Evolutionary conservation across 2,888 invertebrate species (phyloP).

Genomic region (Hemithea aestivaria): DNA sequence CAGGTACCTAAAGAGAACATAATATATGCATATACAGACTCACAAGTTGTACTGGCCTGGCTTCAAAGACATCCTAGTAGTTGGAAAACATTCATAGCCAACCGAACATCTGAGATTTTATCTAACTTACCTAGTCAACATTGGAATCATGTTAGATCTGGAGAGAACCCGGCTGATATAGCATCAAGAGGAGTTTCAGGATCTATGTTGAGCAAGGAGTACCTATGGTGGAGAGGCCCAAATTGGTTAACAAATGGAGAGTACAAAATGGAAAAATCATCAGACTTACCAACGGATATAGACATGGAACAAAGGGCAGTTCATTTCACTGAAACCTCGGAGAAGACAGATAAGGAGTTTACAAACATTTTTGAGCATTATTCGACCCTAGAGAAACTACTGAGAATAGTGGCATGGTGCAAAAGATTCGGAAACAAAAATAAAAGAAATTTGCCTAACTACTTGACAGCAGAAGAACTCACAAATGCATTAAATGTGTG

Average conservation of each 20-base stretch:
- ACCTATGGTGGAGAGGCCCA: no score
- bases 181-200: constrained; percentile 21
- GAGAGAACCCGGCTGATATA: constrained; percentile 23
- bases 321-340: no score
- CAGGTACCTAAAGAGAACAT: constrained; percentile 4
- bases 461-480: constrained; percentile 1
- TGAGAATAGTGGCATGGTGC: not conserved
- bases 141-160: constrained; percentile 14
- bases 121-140: constrained; percentile 7
- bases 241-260: no score
- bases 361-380: no score
- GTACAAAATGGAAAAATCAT: no score
- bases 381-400: no score
- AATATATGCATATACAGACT: constrained; percentile 15
- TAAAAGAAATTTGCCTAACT: constrained; percentile 3
- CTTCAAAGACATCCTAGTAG: constrained; percentile 15
- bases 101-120: constrained; percentile 19
- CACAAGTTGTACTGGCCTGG: constrained; percentile 21
- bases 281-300: no score
- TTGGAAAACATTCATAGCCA: constrained; percentile 19
- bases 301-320: no score
- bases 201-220: no score
- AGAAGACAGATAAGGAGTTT: no score
- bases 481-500: not conserved
- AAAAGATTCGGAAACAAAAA: constrained; percentile 6